These are phyloP conservation scores for Oxystoma pomonae DNA, from an alignment of 2,888 invertebrate species.

Conservation along the genomic window DNA sequence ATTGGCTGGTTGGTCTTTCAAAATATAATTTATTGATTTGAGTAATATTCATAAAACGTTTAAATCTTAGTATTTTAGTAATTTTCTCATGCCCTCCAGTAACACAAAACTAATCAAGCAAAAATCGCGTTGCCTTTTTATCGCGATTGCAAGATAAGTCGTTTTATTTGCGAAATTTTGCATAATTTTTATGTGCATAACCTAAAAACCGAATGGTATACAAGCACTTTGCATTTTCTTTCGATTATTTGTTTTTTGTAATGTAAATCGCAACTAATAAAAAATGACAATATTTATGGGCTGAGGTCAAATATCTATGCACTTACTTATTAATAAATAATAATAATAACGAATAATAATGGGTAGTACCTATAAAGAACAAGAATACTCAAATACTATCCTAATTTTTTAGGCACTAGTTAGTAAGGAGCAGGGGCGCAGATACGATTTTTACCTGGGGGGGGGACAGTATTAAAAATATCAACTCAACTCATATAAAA, in stretches of 20 bases:
- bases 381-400: too few species aligned
- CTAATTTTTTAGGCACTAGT: too few species aligned
- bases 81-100: constrained; percentile 2
- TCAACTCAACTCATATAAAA: too few species aligned
- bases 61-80: neutral
- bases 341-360: too few species aligned
- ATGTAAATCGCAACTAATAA: neutral
- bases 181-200: neutral
- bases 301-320: too few species aligned
- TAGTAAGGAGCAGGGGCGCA: too few species aligned
- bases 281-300: neutral
- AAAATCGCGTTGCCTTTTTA: neutral
- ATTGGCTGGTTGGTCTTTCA: neutral
- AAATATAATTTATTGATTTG: neutral
- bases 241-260: neutral
- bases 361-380: too few species aligned
- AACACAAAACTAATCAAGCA: constrained; percentile 15
- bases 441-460: too few species aligned
- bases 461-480: too few species aligned
- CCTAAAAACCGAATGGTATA: neutral
- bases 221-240: neutral
- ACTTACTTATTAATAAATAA: too few species aligned
- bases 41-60: neutral
- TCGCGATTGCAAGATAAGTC: neutral
- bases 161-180: neutral